Conservation (phyloP, 2,888 invertebrate species). For the Artemia sinica region DNA sequence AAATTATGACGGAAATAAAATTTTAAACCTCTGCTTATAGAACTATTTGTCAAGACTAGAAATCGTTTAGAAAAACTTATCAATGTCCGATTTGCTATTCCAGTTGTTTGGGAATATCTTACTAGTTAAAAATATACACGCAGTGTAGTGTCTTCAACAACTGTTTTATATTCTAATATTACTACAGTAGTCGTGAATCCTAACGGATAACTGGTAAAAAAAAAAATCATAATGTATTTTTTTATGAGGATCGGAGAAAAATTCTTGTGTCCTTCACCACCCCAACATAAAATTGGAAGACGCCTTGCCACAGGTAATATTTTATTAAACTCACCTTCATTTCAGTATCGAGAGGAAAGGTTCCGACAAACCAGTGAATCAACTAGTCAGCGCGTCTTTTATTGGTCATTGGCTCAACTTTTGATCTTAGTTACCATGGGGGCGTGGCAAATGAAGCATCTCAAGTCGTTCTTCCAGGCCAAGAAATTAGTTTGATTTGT, state of each 20-base stretch:
- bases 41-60: too few species aligned
- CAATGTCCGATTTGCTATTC: too few species aligned
- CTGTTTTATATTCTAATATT: not conserved
- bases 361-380: constrained; percentile 95
- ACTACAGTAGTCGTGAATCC: not conserved
- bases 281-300: too few species aligned
- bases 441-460: constrained; percentile 97
- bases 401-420: constrained; percentile 92
- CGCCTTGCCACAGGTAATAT: too few species aligned
- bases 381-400: constrained; percentile 80
- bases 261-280: too few species aligned
- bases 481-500: constrained; percentile 74
- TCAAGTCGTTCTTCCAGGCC: constrained; percentile 97
- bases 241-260: not conserved
- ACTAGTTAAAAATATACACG: not conserved
- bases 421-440: constrained; percentile 77
- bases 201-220: not conserved
- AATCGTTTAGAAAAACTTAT: too few species aligned
- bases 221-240: not conserved
- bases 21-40: too few species aligned
- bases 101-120: not conserved
- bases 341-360: constrained; percentile 85
- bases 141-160: not conserved
- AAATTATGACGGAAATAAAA: too few species aligned
- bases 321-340: constrained; percentile 24